Evolutionary conservation across 2,113 vertebrate genomes (phyloP).

Genomic region (Zapus hudsonius): DNA sequence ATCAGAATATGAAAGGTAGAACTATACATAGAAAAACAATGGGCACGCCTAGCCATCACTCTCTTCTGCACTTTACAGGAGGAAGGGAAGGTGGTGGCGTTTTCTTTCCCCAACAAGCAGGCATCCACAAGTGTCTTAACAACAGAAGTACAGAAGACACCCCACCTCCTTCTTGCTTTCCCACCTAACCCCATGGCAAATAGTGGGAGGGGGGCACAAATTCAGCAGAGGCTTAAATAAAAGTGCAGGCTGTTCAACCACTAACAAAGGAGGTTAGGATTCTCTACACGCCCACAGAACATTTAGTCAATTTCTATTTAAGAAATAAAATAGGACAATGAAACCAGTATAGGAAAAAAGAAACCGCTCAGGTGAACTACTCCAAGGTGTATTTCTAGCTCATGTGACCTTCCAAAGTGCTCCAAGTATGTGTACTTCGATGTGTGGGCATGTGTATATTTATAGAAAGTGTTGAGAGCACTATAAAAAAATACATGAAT

Average conservation of each 20-base stretch:
- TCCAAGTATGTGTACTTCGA: constrained; percentile 17
- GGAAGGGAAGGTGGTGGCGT: not conserved
- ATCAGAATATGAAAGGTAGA: not conserved
- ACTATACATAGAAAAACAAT: not conserved
- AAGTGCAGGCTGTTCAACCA: constrained; percentile 46
- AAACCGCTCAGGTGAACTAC: constrained; percentile 64
- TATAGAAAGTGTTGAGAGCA: constrained; percentile 60
- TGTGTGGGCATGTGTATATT: constrained; percentile 64
- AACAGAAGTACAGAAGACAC: not conserved
- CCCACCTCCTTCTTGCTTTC: not conserved
- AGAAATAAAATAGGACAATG: constrained; percentile 70
- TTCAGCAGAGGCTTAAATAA: not conserved
- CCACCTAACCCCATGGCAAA: not conserved
- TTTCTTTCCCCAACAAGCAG: not conserved
- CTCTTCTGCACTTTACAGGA: constrained; percentile 17
- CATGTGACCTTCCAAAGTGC: constrained; percentile 65
- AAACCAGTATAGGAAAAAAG: constrained; percentile 48
- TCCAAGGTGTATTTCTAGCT: constrained; percentile 65
- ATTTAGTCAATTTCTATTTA: constrained; percentile 74
- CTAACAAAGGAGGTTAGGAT: constrained; percentile 44
- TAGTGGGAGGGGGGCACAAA: not conserved
- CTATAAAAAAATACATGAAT: constrained; percentile 65
- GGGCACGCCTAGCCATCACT: not conserved
- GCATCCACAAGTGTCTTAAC: not conserved
- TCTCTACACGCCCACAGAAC: constrained; percentile 47